Evolutionary conservation across 2,888 invertebrate genomes (phyloP).

Genomic region (Caenorhabditis sp.): DNA sequence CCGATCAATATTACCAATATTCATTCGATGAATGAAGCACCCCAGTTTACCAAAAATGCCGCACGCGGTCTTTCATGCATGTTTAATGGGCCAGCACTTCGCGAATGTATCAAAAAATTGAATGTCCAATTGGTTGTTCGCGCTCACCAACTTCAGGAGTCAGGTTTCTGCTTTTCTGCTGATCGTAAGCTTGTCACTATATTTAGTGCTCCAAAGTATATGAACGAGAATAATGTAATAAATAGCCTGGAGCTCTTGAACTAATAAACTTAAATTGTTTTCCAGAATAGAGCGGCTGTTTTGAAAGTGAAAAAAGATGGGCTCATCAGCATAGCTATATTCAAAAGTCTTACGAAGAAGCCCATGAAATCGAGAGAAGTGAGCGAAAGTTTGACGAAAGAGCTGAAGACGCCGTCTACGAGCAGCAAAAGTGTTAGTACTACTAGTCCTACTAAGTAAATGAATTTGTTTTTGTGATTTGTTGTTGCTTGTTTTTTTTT

Average conservation of each 20-base stretch:
- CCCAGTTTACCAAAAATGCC: neutral
- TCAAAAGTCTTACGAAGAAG: too few species aligned
- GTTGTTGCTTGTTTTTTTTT: too few species aligned
- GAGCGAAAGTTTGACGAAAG: too few species aligned
- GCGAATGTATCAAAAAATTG: conserved; percentile 15
- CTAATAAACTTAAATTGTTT: too few species aligned
- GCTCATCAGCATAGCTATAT: too few species aligned
- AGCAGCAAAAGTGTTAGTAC: too few species aligned
- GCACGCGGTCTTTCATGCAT: conserved; percentile 16
- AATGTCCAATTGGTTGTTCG: conserved; percentile 17
- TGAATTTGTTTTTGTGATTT: too few species aligned
- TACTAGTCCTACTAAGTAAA: too few species aligned
- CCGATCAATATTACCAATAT: conserved; percentile 15
- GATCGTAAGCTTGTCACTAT: conserved; percentile 38
- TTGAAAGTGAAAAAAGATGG: conserved; percentile 20
- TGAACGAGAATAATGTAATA: conserved; percentile 24
- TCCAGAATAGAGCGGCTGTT: conserved; percentile 31
- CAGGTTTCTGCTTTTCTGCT: conserved; percentile 38
- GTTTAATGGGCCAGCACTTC: conserved; percentile 28
- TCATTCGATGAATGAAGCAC: neutral
- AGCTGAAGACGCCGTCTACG: too few species aligned
- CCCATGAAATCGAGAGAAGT: too few species aligned
- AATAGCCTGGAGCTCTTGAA: neutral
- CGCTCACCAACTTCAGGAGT: conserved; percentile 26
- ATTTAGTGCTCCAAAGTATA: conserved; percentile 44